These are phyloP conservation scores for Malacoctenus gilli DNA, from an alignment of 2,797 vertebrate species.

Conservation along the genomic window DNA sequence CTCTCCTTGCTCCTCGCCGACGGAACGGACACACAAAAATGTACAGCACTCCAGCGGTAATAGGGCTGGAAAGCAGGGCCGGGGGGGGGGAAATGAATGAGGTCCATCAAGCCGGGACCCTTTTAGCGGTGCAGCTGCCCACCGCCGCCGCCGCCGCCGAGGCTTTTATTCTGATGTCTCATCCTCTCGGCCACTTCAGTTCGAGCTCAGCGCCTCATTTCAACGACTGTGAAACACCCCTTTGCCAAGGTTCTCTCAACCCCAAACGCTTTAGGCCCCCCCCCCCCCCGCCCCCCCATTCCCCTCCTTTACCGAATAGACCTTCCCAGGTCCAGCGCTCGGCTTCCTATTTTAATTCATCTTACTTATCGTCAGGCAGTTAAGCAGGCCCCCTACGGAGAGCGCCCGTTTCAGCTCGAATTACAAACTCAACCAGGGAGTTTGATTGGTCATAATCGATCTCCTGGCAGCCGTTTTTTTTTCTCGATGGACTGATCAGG, in stretches of 20 bases:
- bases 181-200: constrained; percentile 23
- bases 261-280: constrained; percentile 1
- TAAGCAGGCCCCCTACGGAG: too few species aligned
- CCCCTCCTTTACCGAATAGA: constrained; percentile 6
- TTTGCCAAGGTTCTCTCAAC: constrained; percentile 17
- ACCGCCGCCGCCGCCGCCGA: constrained; percentile 10
- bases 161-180: constrained; percentile 27
- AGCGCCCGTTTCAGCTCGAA: too few species aligned
- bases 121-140: constrained; percentile 35
- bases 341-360: background rate
- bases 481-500: constrained; percentile 8
- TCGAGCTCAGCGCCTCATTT: constrained; percentile 39
- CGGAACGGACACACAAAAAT: constrained; percentile 35
- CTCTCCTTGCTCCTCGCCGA: constrained; percentile 22
- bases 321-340: constrained; percentile 5
- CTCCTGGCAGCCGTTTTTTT: too few species aligned
- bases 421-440: too few species aligned
- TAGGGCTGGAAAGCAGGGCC: constrained; percentile 18
- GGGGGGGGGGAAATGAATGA: constrained; percentile 26
- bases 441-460: too few species aligned
- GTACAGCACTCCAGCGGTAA: constrained; percentile 23
- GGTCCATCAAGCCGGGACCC: constrained; percentile 17
- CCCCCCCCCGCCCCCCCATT: background rate
- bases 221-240: constrained; percentile 21
- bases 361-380: too few species aligned